phyloP scores from a whole-genome alignment of 2,113 vertebrate genomes.

The Aptenodytes patagonicus region DNA sequence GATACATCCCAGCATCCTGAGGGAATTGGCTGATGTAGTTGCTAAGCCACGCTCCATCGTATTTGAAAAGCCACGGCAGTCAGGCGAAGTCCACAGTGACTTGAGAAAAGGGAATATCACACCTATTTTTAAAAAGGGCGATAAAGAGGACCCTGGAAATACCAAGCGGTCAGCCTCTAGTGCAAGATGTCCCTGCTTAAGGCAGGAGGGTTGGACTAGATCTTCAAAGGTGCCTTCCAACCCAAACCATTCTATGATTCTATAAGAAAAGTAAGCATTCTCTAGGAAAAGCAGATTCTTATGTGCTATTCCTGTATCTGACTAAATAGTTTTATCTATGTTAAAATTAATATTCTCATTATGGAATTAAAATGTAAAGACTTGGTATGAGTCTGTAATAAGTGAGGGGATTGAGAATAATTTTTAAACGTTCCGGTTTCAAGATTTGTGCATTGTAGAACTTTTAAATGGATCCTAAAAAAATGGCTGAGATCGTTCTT shows the following conservation, averaged over 20 bases:
- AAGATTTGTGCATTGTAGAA: not conserved
- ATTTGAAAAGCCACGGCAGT: not conserved
- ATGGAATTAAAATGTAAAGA: not conserved
- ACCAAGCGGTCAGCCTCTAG: not conserved
- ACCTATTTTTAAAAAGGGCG: not conserved
- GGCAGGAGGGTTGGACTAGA: not conserved
- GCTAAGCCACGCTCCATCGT: not conserved
- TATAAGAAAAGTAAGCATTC: not conserved
- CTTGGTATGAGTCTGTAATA: not conserved
- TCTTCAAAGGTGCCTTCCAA: not conserved
- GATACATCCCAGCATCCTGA: not conserved
- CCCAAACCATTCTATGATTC: not conserved
- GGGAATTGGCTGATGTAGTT: not conserved
- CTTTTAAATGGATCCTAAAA: not conserved
- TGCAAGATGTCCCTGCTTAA: not conserved
- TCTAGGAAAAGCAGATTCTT: not conserved
- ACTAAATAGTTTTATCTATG: not conserved
- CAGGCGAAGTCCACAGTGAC: not conserved
- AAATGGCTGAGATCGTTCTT: not conserved
- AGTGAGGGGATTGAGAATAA: not conserved
- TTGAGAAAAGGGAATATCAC: not conserved
- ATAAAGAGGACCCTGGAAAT: not conserved
- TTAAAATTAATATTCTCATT: not conserved
- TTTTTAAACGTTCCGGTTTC: not conserved
- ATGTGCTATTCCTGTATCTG: not conserved